Evolutionary conservation across 2,888 invertebrate genomes (phyloP).

Genomic region (Ariolimax columbianus): DNA sequence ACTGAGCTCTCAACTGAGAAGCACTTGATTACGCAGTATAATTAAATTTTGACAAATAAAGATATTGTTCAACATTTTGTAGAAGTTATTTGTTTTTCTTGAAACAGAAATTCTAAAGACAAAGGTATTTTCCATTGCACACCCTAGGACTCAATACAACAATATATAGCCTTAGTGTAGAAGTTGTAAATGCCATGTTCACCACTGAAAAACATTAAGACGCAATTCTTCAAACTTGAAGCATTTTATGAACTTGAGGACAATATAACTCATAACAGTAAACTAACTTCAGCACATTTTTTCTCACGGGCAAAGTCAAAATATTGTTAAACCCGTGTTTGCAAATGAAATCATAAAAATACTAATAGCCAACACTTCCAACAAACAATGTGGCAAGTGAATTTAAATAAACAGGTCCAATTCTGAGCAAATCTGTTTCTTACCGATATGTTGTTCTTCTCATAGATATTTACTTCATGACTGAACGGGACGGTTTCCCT

Average conservation of each 20-base stretch:
- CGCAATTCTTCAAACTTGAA: too few relatives aligned
- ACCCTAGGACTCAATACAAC: too few relatives aligned
- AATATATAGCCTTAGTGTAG: too few relatives aligned
- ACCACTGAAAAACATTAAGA: too few relatives aligned
- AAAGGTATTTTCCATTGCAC: too few relatives aligned
- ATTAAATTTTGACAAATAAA: too few relatives aligned
- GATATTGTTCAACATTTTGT: too few relatives aligned
- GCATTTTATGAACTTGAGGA: background rate
- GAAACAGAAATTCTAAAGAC: too few relatives aligned
- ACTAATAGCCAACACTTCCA: background rate
- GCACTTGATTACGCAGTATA: too few relatives aligned
- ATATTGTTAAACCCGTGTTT: background rate
- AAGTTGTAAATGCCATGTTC: too few relatives aligned
- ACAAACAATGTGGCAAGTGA: background rate
- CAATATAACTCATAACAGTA: background rate
- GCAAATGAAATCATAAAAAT: background rate
- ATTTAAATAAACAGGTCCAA: background rate
- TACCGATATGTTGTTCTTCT: conserved; percentile 48
- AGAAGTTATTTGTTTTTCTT: too few relatives aligned
- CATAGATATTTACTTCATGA: conserved; percentile 47
- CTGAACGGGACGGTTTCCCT: conserved; percentile 51
- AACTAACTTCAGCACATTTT: background rate
- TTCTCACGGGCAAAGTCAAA: background rate
- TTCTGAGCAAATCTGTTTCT: conserved; percentile 12
- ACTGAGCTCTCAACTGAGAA: too few relatives aligned